Percentiles rank a stretch among this genome's conserved stretches.
Conservation (phyloP, 2,113 vertebrate genomes). For the Gymnogyps californianus region DNA sequence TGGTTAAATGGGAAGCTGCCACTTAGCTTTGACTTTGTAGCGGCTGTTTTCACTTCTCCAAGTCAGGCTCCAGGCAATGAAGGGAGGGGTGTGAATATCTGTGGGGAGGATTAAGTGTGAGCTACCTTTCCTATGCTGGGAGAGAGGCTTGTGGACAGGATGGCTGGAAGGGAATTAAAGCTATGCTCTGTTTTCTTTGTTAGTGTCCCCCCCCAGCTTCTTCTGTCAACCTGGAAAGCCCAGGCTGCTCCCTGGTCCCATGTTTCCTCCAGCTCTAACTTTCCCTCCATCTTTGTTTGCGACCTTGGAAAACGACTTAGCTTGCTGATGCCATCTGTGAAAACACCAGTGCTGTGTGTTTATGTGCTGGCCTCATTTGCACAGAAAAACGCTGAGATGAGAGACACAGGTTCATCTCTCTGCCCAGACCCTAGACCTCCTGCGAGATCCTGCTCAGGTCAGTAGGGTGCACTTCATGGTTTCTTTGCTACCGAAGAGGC, state of each 20-base stretch:
- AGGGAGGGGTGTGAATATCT: background rate
- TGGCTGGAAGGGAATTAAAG: background rate
- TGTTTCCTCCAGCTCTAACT: background rate
- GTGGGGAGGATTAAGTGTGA: background rate
- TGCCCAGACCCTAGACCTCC: background rate
- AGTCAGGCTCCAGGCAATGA: background rate
- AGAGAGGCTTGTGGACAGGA: background rate
- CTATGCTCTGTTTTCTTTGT: background rate
- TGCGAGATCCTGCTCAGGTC: background rate
- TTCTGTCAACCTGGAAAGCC: background rate
- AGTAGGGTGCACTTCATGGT: background rate
- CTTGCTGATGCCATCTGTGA: background rate
- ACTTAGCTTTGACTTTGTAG: constrained; percentile 26
- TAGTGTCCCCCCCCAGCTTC: background rate
- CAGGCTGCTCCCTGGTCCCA: background rate
- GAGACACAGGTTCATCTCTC: background rate
- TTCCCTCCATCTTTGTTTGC: background rate
- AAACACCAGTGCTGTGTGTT: background rate
- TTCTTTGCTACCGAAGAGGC: background rate
- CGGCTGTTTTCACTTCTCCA: background rate
- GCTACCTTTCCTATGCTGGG: background rate
- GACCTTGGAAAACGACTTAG: background rate
- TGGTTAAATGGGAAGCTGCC: constrained; percentile 45
- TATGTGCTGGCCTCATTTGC: background rate
- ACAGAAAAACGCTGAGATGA: background rate